phyloP scores from a whole-genome alignment of 2,113 vertebrate genomes.

The Callospermophilus lateralis region DNA sequence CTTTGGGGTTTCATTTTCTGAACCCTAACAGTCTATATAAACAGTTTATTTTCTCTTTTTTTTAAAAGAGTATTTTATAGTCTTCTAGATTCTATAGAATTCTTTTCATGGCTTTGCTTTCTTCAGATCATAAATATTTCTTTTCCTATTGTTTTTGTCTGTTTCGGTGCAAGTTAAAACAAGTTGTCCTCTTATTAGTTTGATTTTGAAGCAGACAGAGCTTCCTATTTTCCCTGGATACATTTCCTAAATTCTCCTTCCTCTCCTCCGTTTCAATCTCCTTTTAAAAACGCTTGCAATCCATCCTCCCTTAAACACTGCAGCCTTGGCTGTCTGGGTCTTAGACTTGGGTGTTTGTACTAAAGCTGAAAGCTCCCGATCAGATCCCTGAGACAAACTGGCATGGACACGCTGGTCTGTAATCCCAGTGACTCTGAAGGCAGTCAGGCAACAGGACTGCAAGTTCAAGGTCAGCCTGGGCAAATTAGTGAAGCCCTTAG shows the following conservation, averaged over 20 bases:
- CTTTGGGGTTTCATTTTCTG: background rate
- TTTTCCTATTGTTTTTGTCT: background rate
- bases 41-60: background rate
- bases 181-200: background rate
- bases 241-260: background rate
- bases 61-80: background rate
- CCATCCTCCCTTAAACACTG: background rate
- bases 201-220: background rate
- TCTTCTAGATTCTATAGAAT: background rate
- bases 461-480: too few relatives aligned
- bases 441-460: too few relatives aligned
- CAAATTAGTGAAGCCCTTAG: too few relatives aligned
- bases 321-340: too few relatives aligned
- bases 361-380: background rate
- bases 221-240: background rate
- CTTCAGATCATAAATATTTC: background rate
- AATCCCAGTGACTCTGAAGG: too few relatives aligned
- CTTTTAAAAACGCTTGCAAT: background rate
- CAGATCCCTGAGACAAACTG: background rate
- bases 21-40: background rate
- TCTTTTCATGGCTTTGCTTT: background rate
- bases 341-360: background rate
- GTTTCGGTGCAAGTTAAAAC: background rate
- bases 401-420: too few relatives aligned
- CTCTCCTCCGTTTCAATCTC: background rate